phyloP scores from a whole-genome alignment of 2,797 vertebrate genomes.

The Syngnathus rostellatus region DNA sequence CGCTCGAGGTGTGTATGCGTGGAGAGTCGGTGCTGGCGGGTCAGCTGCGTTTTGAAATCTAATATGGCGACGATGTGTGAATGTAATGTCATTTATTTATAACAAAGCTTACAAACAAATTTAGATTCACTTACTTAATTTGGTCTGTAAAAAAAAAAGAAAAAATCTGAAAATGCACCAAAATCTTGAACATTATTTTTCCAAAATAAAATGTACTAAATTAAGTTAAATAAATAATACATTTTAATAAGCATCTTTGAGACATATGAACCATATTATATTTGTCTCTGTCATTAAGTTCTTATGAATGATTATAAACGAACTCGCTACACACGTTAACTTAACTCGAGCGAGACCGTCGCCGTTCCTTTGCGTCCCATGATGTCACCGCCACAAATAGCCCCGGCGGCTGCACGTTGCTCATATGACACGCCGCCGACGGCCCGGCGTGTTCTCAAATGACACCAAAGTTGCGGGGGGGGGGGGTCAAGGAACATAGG shows the following conservation, averaged over 20 bases:
- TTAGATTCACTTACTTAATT: too few relatives aligned
- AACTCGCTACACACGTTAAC: background rate
- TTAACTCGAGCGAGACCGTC: constrained; percentile 1
- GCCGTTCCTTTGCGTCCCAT: constrained; percentile 25
- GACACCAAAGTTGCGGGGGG: constrained; percentile 29
- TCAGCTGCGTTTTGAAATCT: background rate
- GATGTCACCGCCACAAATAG: background rate
- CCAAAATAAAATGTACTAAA: too few relatives aligned
- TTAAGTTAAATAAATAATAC: too few relatives aligned
- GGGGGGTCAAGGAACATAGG: constrained; percentile 31
- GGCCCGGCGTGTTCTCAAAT: constrained; percentile 32
- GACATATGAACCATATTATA: too few relatives aligned
- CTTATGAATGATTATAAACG: too few relatives aligned
- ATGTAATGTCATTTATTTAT: too few relatives aligned
- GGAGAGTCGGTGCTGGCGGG: background rate
- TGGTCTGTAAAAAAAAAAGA: too few relatives aligned
- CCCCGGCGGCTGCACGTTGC: constrained; percentile 18
- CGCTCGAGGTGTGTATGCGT: background rate
- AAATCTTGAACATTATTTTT: too few relatives aligned
- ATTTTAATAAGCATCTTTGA: too few relatives aligned
- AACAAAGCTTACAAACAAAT: too few relatives aligned
- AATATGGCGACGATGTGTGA: background rate
- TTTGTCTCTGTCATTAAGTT: too few relatives aligned
- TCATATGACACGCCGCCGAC: constrained; percentile 23
- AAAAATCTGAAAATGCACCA: too few relatives aligned